Base-by-base conservation (phyloP, 2,888 invertebrate genomes). In the Dermolepida albohirtum region DNA sequence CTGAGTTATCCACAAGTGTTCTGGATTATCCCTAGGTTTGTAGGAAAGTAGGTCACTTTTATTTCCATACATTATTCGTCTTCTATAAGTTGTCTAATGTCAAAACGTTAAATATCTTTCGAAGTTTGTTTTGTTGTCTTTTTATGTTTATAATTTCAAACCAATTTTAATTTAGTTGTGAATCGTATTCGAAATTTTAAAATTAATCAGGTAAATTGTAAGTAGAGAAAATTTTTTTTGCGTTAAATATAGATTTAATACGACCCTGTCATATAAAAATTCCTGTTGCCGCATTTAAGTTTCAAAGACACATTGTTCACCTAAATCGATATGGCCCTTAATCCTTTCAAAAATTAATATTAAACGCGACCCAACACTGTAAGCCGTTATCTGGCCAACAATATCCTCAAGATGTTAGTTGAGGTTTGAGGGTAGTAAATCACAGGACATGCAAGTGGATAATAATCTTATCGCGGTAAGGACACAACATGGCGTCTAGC, bases 401-500 rank as follows among this genome's bases (percentile, higher is more conserved):
- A 39, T 51, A 27, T 29, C 64, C 11, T 22, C 64, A 34, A 64
- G 55, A 64, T 64, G 64, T 64, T 29, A 64, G 70, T 64, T 52
- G 65, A 34, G 34, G 34, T 34, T 7, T 34, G 34, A 34, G 34
- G 74, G 72, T 74, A 72, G 75, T 79, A 80, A 80, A 80, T 79
- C 79, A 79, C 77, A 73, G 78, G 78, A 79, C 81, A 79, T 80
- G 81, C 81, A 78, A 80, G 79, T 77, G 81, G 82, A 82, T 81
- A 82, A 81, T 81, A 82, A 82, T 82, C 81, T 82, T 82, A 82
- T 82, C 82, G 80, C 78, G 79, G 79, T 80, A 51, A 51, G 51
- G 81, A 80, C 81, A 81, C 81, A 82, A 82, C 80, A 82, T 82
- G 79, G 81, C 80, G 80, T 80, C 80, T 82, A 77, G 82, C 83